Base-by-base conservation (phyloP, 1,140 invertebrate species). In the Agraylea sexmaculata region DNA sequence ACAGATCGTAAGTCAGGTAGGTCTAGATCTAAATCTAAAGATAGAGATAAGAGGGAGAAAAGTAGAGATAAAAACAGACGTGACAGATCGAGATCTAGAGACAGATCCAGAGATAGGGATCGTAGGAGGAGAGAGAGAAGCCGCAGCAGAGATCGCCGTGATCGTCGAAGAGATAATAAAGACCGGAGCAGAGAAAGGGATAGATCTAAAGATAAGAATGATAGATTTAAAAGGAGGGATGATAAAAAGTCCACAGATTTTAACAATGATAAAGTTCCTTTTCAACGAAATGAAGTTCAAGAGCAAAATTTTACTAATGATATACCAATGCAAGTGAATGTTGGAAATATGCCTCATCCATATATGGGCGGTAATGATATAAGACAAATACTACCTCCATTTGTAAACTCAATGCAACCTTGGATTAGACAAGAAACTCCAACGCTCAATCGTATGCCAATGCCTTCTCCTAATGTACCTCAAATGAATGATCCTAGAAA, bases 91-190 rank as follows among this genome's bases (percentile, higher is more conserved):
- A 54, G 63, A 1, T 68, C 66, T 0, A 55, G 66, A 1, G 66
- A 70, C 15, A 58, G 68, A 17, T 66, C 64, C 4, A 49, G 65
- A 3, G 68, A 68, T 6, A 56, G 68, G 8, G 68, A 69, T 8
- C 51, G 64, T 20, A 53, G 64, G n/a, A 56, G 65, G 11, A 53
- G 71, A 6, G 72, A 73, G 13, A 58, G 71, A 7, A 70, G 70
- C 35, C 59, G 73, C 2, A 69, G 68, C 38, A 53, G 70, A 7
- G 68, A 76, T 15, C 57, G 71, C 16, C 68, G 73, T 8, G 71
- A 76, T 43, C 61, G 64, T 17, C 57, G 67, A 40, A 54, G 69
- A 5, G 65, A 70, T 36, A 62, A 70, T 22, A 66, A 68, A 43
- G 66, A 68, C 20, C 58, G 69, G 19, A 68, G 68, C 25, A 58